Evolutionary conservation across 2,113 vertebrate species (phyloP).

Genomic region (Hippocampus barbouri): DNA sequence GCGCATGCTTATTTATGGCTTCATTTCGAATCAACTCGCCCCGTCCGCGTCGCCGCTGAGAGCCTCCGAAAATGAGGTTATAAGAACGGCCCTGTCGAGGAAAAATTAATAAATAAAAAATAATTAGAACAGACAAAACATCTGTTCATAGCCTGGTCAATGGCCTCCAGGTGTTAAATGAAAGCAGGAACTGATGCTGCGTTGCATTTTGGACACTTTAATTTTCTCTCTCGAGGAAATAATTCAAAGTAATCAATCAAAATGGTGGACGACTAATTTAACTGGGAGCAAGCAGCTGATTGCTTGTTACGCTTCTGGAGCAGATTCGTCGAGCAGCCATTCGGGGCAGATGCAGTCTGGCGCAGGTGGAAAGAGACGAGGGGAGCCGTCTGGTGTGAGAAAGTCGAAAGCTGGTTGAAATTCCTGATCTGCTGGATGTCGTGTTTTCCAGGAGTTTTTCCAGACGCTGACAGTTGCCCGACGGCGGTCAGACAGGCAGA

Average conservation of each 20-base stretch:
- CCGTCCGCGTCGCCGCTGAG: neutral
- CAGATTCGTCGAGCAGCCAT: neutral
- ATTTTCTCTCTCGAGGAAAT: constrained; percentile 1
- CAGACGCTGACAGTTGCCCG: constrained; percentile 70
- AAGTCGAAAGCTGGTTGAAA: constrained; percentile 40
- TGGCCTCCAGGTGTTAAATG: neutral
- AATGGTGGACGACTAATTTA: neutral
- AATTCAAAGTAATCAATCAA: neutral
- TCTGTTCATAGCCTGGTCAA: constrained; percentile 1
- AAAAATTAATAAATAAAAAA: neutral
- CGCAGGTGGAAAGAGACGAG: constrained; percentile 18
- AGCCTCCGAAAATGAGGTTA: neutral
- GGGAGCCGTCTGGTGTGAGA: constrained; percentile 37
- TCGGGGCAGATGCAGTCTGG: constrained; percentile 3
- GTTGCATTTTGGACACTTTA: neutral
- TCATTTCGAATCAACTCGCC: constrained; percentile 4
- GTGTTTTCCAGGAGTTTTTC: constrained; percentile 67
- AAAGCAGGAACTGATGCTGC: neutral
- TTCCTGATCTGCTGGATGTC: constrained; percentile 45
- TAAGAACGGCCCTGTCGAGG: constrained; percentile 5
- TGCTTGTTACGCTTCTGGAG: neutral
- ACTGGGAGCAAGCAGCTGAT: neutral
- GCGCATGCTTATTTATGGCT: constrained; percentile 27
- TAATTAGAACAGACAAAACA: constrained; percentile 7
- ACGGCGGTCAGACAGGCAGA: constrained; percentile 69